Evolutionary conservation across 2,888 invertebrate genomes (phyloP).

Genomic region (Noctua janthina): DNA sequence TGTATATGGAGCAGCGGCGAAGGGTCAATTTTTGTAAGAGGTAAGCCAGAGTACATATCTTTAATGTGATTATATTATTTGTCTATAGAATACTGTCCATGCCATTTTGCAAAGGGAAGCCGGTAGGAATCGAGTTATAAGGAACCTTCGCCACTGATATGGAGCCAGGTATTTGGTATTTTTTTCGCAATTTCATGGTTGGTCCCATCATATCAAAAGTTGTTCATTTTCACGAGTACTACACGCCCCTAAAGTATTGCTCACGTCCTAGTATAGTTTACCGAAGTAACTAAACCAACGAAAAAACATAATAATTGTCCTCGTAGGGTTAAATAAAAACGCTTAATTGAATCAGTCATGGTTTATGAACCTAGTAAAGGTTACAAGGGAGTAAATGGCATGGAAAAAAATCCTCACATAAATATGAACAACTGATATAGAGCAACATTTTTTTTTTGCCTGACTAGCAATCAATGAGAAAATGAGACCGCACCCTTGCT

Average conservation of each 20-base stretch:
- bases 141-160: no score
- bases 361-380: not conserved
- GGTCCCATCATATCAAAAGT: no score
- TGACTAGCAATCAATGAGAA: not conserved
- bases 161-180: no score
- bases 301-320: not conserved
- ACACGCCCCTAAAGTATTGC: not conserved
- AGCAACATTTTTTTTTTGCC: not conserved
- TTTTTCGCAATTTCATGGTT: no score
- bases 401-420: not conserved
- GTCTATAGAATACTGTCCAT: no score
- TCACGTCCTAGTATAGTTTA: no score
- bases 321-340: not conserved
- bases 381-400: not conserved
- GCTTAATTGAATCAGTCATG: conserved; percentile 3
- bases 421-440: not conserved
- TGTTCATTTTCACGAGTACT: not conserved
- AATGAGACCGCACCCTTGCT: not conserved
- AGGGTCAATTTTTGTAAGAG: no score
- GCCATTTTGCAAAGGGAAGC: no score
- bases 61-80: no score
- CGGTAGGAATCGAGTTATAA: no score
- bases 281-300: not conserved
- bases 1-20: no score
- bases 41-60: no score